Evolutionary conservation across 2,888 invertebrate genomes (phyloP), one percentile per base, ranked within the genome.

Genomic region (Neoitamus cyanurus): DNA sequence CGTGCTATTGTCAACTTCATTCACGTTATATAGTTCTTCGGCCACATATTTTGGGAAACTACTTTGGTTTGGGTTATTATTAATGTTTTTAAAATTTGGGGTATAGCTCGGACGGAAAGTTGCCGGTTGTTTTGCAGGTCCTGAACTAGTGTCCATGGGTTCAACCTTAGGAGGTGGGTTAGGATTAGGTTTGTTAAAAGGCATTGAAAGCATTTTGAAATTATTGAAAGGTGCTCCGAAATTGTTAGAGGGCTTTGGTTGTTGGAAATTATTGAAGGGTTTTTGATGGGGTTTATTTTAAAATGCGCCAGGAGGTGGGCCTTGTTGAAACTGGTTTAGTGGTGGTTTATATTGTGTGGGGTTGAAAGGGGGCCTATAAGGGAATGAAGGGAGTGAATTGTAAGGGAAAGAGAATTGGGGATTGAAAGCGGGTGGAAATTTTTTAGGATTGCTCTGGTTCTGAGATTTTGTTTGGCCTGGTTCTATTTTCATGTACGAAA

Each of bases 401-500:
- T 37, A 9, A 9, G 31, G 31, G 5, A 31, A 31, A 4, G 31
- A 31, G 31, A 31, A 31, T 31, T 31, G 31, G 31, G 31, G 31
- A 2, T 5, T 31, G 31, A 4, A 31, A 31, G 31, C 2, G 31
- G 31, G n/a, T n/a, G n/a, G n/a, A n/a, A n/a, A n/a, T n/a, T 31
- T 31, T 5, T 31, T 31, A 31, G 31, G 31, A 31, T 4, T 2
- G 5, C 31, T 31, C 31, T 31, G 13, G 13, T n/a, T n/a, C n/a
- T n/a, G n/a, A n/a, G n/a, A n/a, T n/a, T n/a, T n/a, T n/a, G n/a
- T 37, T n/a, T 37, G 13, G 9, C 9, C 9, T 37, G 30, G 30
- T 28, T 75, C 75, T 1, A 7, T 15, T 69, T 48, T 83, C 2
- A 37, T 4, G 36, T 85, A 85, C 0, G 34, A 85, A 0, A 84